These are phyloP conservation scores for Tolypeutes matacus DNA, from an alignment of 2,797 vertebrate genomes.

Conservation along the genomic window DNA sequence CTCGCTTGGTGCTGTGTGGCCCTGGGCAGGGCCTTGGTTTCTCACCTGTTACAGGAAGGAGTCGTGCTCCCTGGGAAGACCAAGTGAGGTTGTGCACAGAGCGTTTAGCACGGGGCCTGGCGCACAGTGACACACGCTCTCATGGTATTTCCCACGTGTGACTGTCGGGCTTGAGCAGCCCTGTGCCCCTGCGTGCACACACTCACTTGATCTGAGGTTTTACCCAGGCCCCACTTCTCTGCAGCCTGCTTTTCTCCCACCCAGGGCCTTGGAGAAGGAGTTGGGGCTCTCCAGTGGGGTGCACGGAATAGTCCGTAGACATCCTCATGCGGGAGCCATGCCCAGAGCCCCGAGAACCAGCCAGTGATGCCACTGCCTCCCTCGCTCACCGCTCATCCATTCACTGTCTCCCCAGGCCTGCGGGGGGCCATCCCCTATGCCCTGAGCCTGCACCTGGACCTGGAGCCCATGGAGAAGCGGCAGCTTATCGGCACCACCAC, in stretches of 20 bases:
- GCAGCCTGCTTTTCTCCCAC: neutral
- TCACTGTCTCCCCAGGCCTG: slow-evolving; percentile 89
- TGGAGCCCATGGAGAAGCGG: slow-evolving; percentile 98
- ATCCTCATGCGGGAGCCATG: fast-evolving
- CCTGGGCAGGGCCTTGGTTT: too few species aligned
- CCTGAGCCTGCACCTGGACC: slow-evolving; percentile 96
- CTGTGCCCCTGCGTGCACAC: too few species aligned
- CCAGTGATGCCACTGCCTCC: neutral
- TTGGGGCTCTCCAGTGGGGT: fast-evolving
- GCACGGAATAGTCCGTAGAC: fast-evolving
- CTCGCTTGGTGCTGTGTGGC: neutral
- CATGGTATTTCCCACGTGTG: fast-evolving
- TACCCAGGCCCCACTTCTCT: neutral
- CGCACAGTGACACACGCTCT: neutral
- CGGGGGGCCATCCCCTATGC: slow-evolving; percentile 98
- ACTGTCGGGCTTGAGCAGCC: fast-evolving
- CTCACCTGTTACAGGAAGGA: too few species aligned
- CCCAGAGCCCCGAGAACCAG: neutral
- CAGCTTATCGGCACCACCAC: slow-evolving; percentile 99
- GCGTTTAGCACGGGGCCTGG: neutral
- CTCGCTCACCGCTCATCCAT: neutral
- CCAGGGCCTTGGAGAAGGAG: neutral
- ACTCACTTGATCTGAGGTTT: neutral
- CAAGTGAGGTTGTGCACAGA: fast-evolving
- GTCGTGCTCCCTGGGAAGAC: neutral